Evolutionary conservation across 2,113 vertebrate genomes (phyloP), one percentile per base, ranked within the genome.

Genomic region (Hiodon alosoides): DNA sequence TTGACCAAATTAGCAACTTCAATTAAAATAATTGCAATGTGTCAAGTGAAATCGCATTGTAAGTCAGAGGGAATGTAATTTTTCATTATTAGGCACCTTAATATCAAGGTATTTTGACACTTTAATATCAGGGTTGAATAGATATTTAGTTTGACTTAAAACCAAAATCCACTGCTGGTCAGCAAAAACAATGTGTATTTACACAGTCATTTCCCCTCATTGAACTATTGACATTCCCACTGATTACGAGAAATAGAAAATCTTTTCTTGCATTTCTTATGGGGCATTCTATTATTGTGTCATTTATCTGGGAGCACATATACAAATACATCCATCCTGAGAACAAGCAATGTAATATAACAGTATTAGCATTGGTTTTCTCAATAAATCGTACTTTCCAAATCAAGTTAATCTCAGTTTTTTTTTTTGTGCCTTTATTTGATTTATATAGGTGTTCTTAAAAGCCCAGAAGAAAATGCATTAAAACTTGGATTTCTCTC

Each of bases 101-200:
- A 50, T 54, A 47, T 47, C 5, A 7, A 54, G 67, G 67, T 16
- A n/a, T 69, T 52, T 69, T 16, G 16, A 53, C 50, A 10, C 16
- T 13, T 14, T n/a, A 69, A 69, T 71, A 13, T 13, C 62, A 58
- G 17, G 9, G 50, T 17, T 66, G 4, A 0, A 14, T 55, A 51
- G 67, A 53, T 65, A 13, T 6, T 3, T 61, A 60, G 4, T 74
- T 69, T 48, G 70, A 70, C 69, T 47, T 13, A 66, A 64, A 71
- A 72, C 76, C 78, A 74, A 76, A 73, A 65, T 67, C 67, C 55
- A 72, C 70, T 73, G 58, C 11, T 57, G 17, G 58, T 61, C 68
- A 77, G 60, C 53, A 69, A 73, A 75, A 82, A 79, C 77, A 77
- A 47, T 65, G 51, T 69, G 17, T 77, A 70, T 83, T 83, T 83